Percentiles rank a stretch among this genome's conserved stretches.
Conservation (phyloP, 2,113 vertebrate species). For the rat (Rattus norvegicus) region GRCr8 NC_086023.1:119901001-119901500, state of each 20-base stretch:
- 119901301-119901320: not conserved
- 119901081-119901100: not conserved
- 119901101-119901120: not conserved
- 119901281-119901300: conserved; percentile 5
- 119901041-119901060: not conserved
- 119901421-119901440: conserved; percentile 64
- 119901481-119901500: conserved; percentile 75
- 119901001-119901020: not conserved
- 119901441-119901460: conserved; percentile 75
- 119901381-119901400: conserved; percentile 60
- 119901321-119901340: conserved; percentile 46
- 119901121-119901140: not conserved
- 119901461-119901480: conserved; percentile 71
- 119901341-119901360: not conserved
- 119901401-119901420: conserved; percentile 78
- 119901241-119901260: not conserved
- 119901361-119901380: conserved; percentile 38
- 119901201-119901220: not conserved
- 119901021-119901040: not conserved
- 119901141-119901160: not conserved
- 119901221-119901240: not conserved
- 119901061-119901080: not conserved
- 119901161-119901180: not conserved
- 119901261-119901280: not conserved
- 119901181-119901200: not conserved